Percentiles rank a stretch among this genome's conserved stretches.
These are phyloP conservation scores for Dinomys branickii DNA, from an alignment of 2,113 vertebrate species.

Conservation along the genomic window DNA sequence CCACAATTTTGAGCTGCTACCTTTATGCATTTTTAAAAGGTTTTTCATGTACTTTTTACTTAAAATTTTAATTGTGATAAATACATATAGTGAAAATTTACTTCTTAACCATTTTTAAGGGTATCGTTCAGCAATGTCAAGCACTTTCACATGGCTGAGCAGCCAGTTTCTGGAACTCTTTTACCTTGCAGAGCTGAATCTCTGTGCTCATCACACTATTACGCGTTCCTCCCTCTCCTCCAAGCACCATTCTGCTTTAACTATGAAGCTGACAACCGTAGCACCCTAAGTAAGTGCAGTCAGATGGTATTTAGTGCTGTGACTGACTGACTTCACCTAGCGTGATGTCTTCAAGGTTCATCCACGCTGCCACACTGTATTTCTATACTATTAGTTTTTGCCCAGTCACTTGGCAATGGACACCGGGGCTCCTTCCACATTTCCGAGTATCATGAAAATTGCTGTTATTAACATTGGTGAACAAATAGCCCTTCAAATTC, in stretches of 20 bases:
- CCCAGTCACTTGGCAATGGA: background rate
- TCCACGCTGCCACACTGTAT: background rate
- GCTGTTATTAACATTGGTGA: background rate
- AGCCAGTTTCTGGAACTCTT: background rate
- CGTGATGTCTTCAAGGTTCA: background rate
- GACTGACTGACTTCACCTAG: background rate
- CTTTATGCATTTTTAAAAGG: background rate
- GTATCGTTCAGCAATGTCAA: background rate
- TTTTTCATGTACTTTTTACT: background rate
- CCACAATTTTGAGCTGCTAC: background rate
- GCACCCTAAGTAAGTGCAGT: background rate
- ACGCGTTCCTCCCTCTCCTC: fast-evolving
- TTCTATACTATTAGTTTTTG: background rate
- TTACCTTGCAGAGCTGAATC: background rate
- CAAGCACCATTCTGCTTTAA: background rate
- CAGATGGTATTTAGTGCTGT: background rate
- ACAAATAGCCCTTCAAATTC: background rate
- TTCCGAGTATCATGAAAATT: background rate
- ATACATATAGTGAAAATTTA: background rate
- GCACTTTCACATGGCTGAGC: background rate
- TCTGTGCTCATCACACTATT: background rate
- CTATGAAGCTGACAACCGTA: background rate
- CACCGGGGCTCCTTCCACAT: background rate
- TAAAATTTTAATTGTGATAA: background rate
- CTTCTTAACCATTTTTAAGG: background rate